Conservation (phyloP, 2,888 invertebrate species). For the Drosophila pseudotakahashii region DNA sequence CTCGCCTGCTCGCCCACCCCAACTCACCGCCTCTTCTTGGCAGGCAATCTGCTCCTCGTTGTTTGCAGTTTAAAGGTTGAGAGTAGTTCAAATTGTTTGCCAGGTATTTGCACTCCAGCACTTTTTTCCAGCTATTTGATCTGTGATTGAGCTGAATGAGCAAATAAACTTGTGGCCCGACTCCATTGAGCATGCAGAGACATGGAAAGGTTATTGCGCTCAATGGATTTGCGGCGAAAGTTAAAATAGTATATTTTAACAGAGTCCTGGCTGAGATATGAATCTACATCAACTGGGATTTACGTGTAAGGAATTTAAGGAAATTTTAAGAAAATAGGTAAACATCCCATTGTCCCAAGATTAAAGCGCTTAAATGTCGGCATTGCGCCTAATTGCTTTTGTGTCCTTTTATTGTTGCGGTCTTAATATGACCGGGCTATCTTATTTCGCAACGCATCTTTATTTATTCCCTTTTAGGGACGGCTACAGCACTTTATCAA, state of each 20-base stretch:
- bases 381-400: not conserved
- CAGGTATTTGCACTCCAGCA: constrained; percentile 63
- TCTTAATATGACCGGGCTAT: not conserved
- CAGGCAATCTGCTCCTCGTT: constrained; percentile 41
- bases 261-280: constrained; percentile 4
- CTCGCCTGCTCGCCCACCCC: constrained; percentile 17
- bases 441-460: not conserved
- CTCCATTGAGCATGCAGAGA: constrained; percentile 46
- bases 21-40: not conserved
- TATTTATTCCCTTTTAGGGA: constrained; percentile 4
- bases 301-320: too few species aligned
- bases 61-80: constrained; percentile 68
- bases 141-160: constrained; percentile 75
- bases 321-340: too few species aligned
- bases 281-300: not conserved
- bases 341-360: too few species aligned
- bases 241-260: constrained; percentile 51
- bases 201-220: constrained; percentile 50
- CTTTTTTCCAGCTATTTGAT: constrained; percentile 71
- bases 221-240: constrained; percentile 41
- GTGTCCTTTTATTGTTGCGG: not conserved
- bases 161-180: constrained; percentile 70
- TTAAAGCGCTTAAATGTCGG: too few species aligned
- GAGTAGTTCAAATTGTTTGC: constrained; percentile 75
- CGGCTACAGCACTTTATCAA: constrained; percentile 53